Evolutionary conservation across 2,113 vertebrate genomes (phyloP), one percentile per base, ranked within the genome.

Genomic region (Mirounga angustirostris): DNA sequence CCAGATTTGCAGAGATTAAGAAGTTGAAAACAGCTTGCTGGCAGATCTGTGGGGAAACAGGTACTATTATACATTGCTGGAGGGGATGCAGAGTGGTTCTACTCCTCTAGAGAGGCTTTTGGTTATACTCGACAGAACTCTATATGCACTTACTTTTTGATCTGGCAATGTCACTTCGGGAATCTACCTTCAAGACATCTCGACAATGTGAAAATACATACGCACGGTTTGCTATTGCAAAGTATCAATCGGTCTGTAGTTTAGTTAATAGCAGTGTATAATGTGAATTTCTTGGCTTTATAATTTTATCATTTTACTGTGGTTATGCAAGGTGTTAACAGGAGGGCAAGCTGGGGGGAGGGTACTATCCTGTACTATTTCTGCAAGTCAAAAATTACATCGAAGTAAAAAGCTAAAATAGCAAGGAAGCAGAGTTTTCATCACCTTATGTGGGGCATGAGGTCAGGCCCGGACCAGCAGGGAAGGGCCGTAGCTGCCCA

Each of bases 1-100:
- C 65, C 81, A 67, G 79, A 85, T 84, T 36, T 93, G 58, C 14
- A 58, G 79, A 36, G 24, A 90, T 80, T 46, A 81, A 94, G 69
- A 73, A 83, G 3, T 26, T 26, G 36, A 90, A 65, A 18, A 21
- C 7, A 56, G 5, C 24, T 6, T 63, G 52, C 56, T 76, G 85
- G 16, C 15, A 26, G 61, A 61, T 52, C 43, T 61, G 14, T 46
- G 18, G 33, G 33, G 65, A 46, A 74, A 18, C 8, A 74, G n/a
- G 21, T 21, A 4, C 16, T 54, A 18, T 58, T 40, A 26, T 5
- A 30, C 19, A 9, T 28, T 88, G 16, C 30, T 69, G 28, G 21
- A 40, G n/a, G 82, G 52, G 18, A 30, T 36, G 69, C 30, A 43
- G 24, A 78, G 63, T 52, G 24, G 1, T 4, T n/a, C 21, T 11